phyloP scores from a whole-genome alignment of 1,140 invertebrate species.

The Drosophila mauritiana region DNA sequence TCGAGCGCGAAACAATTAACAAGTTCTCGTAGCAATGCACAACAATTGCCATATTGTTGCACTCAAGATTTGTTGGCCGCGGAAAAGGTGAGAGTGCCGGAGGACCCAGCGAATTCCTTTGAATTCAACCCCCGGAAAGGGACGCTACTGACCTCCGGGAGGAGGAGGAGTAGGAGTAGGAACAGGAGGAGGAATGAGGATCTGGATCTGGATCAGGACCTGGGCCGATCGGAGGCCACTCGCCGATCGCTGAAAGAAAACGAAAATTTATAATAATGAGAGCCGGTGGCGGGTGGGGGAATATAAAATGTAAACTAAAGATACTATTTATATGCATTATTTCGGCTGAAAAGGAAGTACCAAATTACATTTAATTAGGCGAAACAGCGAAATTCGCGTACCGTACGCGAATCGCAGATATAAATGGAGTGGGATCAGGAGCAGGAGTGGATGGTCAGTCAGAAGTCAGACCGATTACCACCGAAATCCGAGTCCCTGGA shows the following conservation, averaged over 20 bases:
- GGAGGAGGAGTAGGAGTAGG: background rate
- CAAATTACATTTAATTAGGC: conserved; percentile 84
- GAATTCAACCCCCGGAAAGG: conserved; percentile 37
- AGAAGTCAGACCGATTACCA: conserved; percentile 81
- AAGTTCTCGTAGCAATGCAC: conserved; percentile 55
- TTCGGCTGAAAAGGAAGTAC: conserved; percentile 84
- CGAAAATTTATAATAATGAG: conserved; percentile 79
- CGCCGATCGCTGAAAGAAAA: conserved; percentile 66
- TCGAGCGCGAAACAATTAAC: conserved; percentile 80
- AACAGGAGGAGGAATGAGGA: background rate
- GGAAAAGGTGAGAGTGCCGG: conserved; percentile 28
- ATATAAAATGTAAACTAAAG: conserved; percentile 80
- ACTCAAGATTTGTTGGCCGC: conserved; percentile 42
- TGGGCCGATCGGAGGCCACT: conserved; percentile 46
- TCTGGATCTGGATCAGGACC: background rate
- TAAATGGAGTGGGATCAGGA: conserved; percentile 40
- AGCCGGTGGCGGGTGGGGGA: conserved; percentile 19
- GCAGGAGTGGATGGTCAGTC: conserved; percentile 43
- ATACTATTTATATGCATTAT: conserved; percentile 83
- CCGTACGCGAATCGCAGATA: conserved; percentile 59
- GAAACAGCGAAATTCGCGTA: conserved; percentile 76
- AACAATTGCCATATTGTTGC: conserved; percentile 66
- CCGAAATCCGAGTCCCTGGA: conserved; percentile 64
- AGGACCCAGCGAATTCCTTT: conserved; percentile 64
- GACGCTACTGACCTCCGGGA: conserved; percentile 34